phyloP scores from a whole-genome alignment of 2,113 vertebrate species.

The Morone saxatilis region DNA sequence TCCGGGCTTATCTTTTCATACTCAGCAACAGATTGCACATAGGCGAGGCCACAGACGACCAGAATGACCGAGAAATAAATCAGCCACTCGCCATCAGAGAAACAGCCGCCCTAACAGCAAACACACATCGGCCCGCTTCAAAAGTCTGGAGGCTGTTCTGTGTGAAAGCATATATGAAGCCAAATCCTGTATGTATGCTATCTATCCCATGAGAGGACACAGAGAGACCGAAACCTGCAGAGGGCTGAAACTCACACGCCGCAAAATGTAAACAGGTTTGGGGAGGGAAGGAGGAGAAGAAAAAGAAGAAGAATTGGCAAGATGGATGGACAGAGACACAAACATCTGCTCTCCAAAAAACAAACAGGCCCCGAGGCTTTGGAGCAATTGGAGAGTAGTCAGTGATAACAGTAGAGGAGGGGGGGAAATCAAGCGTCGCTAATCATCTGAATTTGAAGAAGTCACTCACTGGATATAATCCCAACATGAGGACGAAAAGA shows the following conservation, averaged over 20 bases:
- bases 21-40: not conserved
- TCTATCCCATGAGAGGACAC: not conserved
- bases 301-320: conserved; percentile 4
- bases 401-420: conserved; percentile 6
- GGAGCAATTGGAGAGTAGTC: conserved; percentile 28
- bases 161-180: not conserved
- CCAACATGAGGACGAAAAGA: conserved; percentile 12
- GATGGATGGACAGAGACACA: conserved; percentile 46
- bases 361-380: conserved; percentile 49
- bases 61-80: conserved; percentile 12
- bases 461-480: conserved; percentile 53
- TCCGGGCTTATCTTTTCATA: conserved; percentile 33
- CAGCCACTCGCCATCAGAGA: not conserved
- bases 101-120: not conserved
- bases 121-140: not conserved
- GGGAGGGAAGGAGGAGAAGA: not conserved
- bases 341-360: conserved; percentile 60
- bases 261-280: conserved; percentile 26
- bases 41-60: not conserved
- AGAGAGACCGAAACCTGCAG: conserved; percentile 12
- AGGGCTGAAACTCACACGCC: conserved; percentile 29
- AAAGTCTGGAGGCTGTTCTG: conserved; percentile 17
- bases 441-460: conserved; percentile 61
- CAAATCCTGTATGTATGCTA: conserved; percentile 1
- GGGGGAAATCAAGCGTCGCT: conserved; percentile 33